A percentile compares a stretch with the other conserved stretches of the same genome.
These are phyloP conservation scores for Drusus annulatus DNA, from an alignment of 1,140 invertebrate species.

Conservation along the genomic window DNA sequence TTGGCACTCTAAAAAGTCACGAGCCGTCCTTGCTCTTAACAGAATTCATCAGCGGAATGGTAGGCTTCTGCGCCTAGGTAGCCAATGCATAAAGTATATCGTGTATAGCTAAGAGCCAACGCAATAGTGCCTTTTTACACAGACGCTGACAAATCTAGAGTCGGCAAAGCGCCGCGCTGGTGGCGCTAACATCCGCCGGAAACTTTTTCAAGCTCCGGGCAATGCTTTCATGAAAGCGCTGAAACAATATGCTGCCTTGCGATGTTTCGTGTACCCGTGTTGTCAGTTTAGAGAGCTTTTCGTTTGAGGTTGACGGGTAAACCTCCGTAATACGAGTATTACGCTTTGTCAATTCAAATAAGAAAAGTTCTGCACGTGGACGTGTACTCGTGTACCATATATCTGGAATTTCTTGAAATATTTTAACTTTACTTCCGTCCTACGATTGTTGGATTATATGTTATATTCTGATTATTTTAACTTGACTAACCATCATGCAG, in stretches of 20 bases:
- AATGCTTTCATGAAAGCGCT: conserved; percentile 12
- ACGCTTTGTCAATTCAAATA: neutral
- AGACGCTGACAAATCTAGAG: too few relatives aligned
- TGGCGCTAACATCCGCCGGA: neutral
- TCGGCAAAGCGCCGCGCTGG: neutral
- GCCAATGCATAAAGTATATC: too few relatives aligned
- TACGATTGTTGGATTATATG: too few relatives aligned
- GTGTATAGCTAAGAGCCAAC: neutral
- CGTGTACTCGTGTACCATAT: too few relatives aligned
- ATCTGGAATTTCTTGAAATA: too few relatives aligned
- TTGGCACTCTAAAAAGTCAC: too few relatives aligned
- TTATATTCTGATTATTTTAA: too few relatives aligned
- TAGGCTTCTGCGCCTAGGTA: neutral
- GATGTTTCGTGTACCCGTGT: neutral
- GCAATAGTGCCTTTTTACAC: conserved; percentile 36
- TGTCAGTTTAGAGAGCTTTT: conserved; percentile 28
- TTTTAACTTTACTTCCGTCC: too few relatives aligned
- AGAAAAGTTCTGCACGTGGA: too few relatives aligned
- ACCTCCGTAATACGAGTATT: neutral
- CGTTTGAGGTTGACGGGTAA: conserved; percentile 2
- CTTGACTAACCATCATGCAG: too few relatives aligned
- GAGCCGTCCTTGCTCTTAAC: too few relatives aligned
- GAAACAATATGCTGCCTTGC: neutral
- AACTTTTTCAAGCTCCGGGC: conserved; percentile 31
- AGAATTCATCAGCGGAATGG: neutral